Conservation (phyloP, 2,797 vertebrate genomes). For the Paratrypauchen microcephalus region DNA sequence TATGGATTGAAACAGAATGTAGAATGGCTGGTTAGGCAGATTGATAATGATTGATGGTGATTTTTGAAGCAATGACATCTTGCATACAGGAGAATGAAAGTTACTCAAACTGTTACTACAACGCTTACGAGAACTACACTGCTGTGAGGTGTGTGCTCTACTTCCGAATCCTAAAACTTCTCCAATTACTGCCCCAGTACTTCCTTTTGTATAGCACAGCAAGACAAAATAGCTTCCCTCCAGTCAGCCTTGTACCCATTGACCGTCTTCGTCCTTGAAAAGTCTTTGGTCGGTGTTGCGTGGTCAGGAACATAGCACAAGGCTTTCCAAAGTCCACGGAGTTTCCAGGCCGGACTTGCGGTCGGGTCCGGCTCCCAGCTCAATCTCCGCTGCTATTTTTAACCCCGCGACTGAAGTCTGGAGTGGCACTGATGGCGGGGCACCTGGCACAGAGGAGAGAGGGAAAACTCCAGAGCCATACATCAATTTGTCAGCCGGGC, state of each 20-base stretch:
- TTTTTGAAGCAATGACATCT: no score
- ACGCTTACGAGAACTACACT: no score
- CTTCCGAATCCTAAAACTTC: no score
- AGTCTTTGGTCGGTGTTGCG: constrained; percentile 50
- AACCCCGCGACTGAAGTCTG: constrained; percentile 74
- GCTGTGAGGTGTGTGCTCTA: no score
- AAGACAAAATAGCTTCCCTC: neutral
- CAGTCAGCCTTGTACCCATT: neutral
- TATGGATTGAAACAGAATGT: no score
- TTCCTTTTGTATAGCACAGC: neutral
- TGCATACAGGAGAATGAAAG: no score
- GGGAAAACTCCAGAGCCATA: constrained; percentile 69
- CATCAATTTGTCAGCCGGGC: constrained; percentile 76
- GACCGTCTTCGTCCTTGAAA: constrained; percentile 57
- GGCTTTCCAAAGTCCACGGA: constrained; percentile 69
- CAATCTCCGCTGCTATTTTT: constrained; percentile 75
- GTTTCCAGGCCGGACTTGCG: constrained; percentile 57
- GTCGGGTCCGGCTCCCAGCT: constrained; percentile 55
- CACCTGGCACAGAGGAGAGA: constrained; percentile 69
- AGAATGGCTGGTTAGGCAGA: no score
- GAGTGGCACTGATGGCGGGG: constrained; percentile 73
- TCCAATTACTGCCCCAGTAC: no score
- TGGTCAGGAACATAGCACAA: constrained; percentile 55
- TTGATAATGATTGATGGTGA: no score
- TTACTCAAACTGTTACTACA: no score